Evolutionary conservation across 2,113 vertebrate genomes (phyloP), one percentile per base, ranked within the genome.

Genomic region (Machaerirhynchus nigripectus): DNA sequence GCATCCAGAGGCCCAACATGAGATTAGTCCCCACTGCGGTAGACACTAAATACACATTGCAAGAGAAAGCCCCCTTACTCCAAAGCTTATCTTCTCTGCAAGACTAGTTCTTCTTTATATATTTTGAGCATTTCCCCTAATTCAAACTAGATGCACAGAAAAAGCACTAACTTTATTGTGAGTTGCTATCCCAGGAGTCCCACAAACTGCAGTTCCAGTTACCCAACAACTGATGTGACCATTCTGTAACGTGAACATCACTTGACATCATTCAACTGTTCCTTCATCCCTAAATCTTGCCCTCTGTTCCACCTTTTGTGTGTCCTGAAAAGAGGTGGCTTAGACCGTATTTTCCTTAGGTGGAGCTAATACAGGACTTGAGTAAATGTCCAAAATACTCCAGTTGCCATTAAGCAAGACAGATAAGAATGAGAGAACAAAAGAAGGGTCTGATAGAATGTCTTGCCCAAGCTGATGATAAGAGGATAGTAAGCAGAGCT

Each of bases 61-160:
- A 89, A 89, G 79, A 93, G 73, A 89, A 73, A 94, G n/a, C 28
- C 55, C 42, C 42, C 49, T 70, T 61, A 69, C 55, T 86, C 76
- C 42, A 67, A 52, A 88, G 88, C 85, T 94, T 96, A 93, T 96
- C 95, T 95, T 91, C 79, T 80, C 75, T 74, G 55, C 85, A 90
- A 91, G 92, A 88, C 90, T 90, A 84, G 64, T 93, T 96, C 95
- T 88, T 94, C 94, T 96, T 96, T 92, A 93, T 91, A 15, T 86
- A 49, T 93, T 90, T 97, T 67, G 83, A 94, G 71, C 79, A 91
- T 95, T 96, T 95, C 95, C 87, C 90, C 71, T 91, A 76, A 86
- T 93, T 95, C 88, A 95, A 81, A 44, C 56, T 70, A 50, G 46
- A 90, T 74, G 85, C 31, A 27, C 56, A 92, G 60, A 86, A 59